A percentile compares a stretch with the other conserved stretches of the same genome.
Conservation (phyloP, 23 tunicate genomes). For the Halocynthia roretzi region DNA sequence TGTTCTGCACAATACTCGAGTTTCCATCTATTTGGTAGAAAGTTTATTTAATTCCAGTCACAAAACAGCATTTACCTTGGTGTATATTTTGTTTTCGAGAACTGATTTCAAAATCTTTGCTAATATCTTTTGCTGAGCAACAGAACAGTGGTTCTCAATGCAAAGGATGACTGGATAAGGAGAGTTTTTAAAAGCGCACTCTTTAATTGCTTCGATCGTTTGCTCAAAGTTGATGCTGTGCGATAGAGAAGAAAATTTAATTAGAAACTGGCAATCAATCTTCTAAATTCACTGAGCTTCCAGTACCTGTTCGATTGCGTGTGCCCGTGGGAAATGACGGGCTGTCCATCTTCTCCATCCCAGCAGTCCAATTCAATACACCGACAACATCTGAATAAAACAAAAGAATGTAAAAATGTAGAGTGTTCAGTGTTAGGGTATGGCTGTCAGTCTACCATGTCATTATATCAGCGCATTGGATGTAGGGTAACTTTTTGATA, state of each 20-base stretch:
- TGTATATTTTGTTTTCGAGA: constrained; percentile 59
- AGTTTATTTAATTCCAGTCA: neutral
- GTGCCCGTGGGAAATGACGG: constrained; percentile 79
- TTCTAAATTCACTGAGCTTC: neutral
- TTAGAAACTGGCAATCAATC: constrained; percentile 2
- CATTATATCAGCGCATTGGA: too few relatives aligned
- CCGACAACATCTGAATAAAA: constrained; percentile 77
- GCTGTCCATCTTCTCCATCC: constrained; percentile 86
- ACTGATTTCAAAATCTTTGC: constrained; percentile 24
- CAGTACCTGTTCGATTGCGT: constrained; percentile 52
- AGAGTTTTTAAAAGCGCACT: constrained; percentile 75
- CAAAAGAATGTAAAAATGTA: neutral
- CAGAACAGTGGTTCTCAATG: constrained; percentile 88
- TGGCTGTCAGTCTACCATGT: too few relatives aligned
- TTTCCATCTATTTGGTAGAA: neutral
- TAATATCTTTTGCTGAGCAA: constrained; percentile 58
- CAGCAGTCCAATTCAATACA: constrained; percentile 96
- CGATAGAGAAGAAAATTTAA: neutral
- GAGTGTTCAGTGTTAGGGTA: neutral
- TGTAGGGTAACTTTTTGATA: too few relatives aligned
- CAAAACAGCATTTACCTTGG: constrained; percentile 11
- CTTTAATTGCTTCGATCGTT: constrained; percentile 79
- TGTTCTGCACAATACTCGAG: neutral
- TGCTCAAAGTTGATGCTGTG: constrained; percentile 63
- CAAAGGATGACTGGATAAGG: constrained; percentile 80